A percentile compares a stretch with the other conserved stretches of the same genome.
Conservation (phyloP, 2,113 vertebrate genomes). For the Myotis davidii region DNA sequence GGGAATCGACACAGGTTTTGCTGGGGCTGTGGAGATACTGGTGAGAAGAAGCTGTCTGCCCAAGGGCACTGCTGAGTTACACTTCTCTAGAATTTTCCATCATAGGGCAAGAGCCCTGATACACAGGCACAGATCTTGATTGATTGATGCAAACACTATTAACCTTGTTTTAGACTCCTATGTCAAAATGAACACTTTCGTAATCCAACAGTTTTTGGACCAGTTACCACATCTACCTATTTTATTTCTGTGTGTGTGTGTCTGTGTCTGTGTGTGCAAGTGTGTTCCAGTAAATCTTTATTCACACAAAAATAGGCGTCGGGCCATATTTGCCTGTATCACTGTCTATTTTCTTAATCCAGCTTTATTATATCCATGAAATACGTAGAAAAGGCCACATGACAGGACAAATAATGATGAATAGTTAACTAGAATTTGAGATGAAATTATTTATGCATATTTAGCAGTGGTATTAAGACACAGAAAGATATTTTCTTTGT, state of each 20-base stretch:
- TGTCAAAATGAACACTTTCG: constrained; percentile 11
- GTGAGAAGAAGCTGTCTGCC: not conserved
- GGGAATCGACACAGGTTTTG: not conserved
- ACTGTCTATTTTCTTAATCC: not conserved
- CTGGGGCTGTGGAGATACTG: not conserved
- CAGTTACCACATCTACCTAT: not conserved
- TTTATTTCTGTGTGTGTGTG: not conserved
- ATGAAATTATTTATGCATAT: not conserved
- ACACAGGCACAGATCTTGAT: not conserved
- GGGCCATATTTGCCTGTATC: not conserved
- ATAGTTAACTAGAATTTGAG: constrained; percentile 53
- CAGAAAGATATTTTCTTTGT: constrained; percentile 22
- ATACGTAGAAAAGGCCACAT: not conserved
- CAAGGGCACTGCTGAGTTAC: not conserved
- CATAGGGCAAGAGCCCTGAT: not conserved
- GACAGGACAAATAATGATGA: constrained; percentile 50
- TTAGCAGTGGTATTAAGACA: constrained; percentile 33
- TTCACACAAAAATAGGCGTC: not conserved
- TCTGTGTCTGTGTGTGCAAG: not conserved
- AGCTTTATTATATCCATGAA: constrained; percentile 11
- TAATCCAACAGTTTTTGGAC: not conserved
- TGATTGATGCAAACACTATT: not conserved
- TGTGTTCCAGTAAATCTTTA: not conserved
- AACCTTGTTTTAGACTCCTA: constrained; percentile 10
- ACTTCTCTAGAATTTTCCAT: not conserved